These are phyloP conservation scores for Anastatus disparis DNA, from an alignment of 1,140 invertebrate species.

Conservation along the genomic window DNA sequence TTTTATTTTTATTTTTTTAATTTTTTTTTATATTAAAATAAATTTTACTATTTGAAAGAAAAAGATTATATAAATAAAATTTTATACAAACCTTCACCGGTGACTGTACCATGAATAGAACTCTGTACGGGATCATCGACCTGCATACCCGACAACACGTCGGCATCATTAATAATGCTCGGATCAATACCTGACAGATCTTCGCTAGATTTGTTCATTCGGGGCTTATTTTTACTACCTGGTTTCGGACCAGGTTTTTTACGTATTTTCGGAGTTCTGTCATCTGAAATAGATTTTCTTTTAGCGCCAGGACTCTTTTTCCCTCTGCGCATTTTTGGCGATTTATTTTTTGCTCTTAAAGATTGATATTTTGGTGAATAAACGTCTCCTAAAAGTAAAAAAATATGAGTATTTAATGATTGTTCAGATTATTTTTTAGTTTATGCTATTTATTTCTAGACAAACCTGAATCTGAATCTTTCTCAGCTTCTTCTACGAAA, in stretches of 20 bases:
- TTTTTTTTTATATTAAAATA: neutral
- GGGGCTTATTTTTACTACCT: conserved; percentile 61
- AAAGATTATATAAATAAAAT: too few species aligned
- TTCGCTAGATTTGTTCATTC: conserved; percentile 47
- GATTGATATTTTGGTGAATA: conserved; percentile 62
- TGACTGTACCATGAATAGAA: conserved; percentile 42
- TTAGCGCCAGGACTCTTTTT: conserved; percentile 59
- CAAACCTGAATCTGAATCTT: conserved; percentile 63
- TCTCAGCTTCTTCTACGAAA: conserved; percentile 66
- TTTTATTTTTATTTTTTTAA: neutral
- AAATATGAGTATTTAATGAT: too few species aligned
- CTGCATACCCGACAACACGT: conserved; percentile 50
- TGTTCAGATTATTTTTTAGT: neutral
- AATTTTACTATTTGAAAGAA: neutral
- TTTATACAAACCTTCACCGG: conserved; percentile 39
- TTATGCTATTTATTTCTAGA: neutral
- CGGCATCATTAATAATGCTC: conserved; percentile 54
- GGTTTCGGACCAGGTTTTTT: conserved; percentile 65
- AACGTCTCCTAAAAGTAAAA: conserved; percentile 55
- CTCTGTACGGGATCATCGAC: conserved; percentile 47
- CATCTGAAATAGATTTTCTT: conserved; percentile 53
- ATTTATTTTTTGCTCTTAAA: conserved; percentile 54
- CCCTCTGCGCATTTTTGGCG: conserved; percentile 53
- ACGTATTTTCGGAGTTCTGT: conserved; percentile 57
- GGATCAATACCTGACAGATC: conserved; percentile 37